Percentiles rank a stretch among this genome's conserved stretches.
Conservation (phyloP, 2,888 invertebrate species). For the Leptinotarsa tumamoca region DNA sequence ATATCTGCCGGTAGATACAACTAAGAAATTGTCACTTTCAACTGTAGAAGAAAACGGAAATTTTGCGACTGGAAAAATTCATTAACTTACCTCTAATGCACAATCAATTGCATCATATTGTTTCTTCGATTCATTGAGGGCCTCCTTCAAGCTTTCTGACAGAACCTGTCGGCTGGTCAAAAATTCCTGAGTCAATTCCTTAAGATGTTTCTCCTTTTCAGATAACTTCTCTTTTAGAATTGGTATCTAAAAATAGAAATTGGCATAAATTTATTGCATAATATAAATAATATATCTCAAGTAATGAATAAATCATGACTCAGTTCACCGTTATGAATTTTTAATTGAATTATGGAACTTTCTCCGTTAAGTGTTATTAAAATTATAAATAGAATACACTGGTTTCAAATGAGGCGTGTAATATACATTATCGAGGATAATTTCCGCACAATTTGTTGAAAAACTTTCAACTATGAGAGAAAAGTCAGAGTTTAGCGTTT, state of each 20-base stretch:
- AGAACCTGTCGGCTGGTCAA: conserved; percentile 64
- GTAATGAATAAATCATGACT: conserved; percentile 20
- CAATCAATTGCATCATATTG: conserved; percentile 75
- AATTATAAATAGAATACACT: conserved; percentile 2
- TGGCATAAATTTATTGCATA: conserved; percentile 1
- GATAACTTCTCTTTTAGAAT: conserved; percentile 62
- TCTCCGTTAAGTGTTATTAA: neutral
- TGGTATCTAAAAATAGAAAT: conserved; percentile 60
- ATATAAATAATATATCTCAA: neutral
- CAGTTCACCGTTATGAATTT: conserved; percentile 1
- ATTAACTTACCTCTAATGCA: conserved; percentile 68
- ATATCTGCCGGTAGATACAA: neutral
- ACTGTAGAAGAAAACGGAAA: no score
- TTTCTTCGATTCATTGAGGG: conserved; percentile 70
- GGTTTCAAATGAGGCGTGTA: neutral
- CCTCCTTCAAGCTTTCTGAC: conserved; percentile 66
- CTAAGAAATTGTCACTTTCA: neutral
- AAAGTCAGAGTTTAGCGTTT: no score
- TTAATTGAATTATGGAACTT: conserved; percentile 1
- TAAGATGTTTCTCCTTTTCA: conserved; percentile 66
- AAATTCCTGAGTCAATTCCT: conserved; percentile 65
- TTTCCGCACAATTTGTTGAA: neutral
- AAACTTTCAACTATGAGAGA: neutral
- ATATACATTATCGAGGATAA: neutral
- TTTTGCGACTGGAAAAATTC: conserved; percentile 1